Conservation (phyloP, 2,113 vertebrate genomes). For the Cyprinodon brontotheroides region DNA sequence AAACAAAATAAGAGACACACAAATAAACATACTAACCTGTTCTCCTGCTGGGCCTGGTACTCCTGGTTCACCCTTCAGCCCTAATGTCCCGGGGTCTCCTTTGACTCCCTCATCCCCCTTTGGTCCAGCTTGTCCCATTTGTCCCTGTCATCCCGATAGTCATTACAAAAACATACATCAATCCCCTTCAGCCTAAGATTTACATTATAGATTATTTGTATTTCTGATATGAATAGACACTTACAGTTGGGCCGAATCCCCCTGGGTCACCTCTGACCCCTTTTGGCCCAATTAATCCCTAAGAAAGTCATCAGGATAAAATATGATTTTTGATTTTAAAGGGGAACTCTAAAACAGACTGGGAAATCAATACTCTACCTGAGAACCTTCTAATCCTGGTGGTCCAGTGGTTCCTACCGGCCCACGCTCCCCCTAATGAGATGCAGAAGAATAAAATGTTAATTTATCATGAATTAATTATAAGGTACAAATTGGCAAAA, state of each 20-base stretch:
- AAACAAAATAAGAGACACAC: neutral
- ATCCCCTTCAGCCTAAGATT: neutral
- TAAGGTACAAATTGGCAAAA: no score
- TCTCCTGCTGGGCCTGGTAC: conserved; percentile 74
- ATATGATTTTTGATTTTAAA: neutral
- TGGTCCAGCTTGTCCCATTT: conserved; percentile 70
- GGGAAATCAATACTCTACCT: conserved; percentile 50
- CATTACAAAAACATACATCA: neutral
- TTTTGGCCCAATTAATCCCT: conserved; percentile 79
- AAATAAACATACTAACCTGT: conserved; percentile 68
- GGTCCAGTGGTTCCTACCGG: conserved; percentile 53
- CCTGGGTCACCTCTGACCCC: conserved; percentile 83
- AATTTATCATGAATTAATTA: no score
- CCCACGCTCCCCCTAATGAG: conserved; percentile 66
- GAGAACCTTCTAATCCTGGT: conserved; percentile 59
- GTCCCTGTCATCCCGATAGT: conserved; percentile 63
- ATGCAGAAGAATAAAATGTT: neutral
- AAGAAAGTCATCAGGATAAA: neutral
- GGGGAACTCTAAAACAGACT: neutral
- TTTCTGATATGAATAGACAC: conserved; percentile 27
- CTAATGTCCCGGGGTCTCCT: conserved; percentile 77
- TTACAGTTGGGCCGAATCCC: conserved; percentile 75
- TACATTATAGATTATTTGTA: neutral
- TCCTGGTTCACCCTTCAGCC: conserved; percentile 80
- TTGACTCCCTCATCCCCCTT: conserved; percentile 69